Conservation (phyloP, 2,888 invertebrate genomes). For the Labia minor region DNA sequence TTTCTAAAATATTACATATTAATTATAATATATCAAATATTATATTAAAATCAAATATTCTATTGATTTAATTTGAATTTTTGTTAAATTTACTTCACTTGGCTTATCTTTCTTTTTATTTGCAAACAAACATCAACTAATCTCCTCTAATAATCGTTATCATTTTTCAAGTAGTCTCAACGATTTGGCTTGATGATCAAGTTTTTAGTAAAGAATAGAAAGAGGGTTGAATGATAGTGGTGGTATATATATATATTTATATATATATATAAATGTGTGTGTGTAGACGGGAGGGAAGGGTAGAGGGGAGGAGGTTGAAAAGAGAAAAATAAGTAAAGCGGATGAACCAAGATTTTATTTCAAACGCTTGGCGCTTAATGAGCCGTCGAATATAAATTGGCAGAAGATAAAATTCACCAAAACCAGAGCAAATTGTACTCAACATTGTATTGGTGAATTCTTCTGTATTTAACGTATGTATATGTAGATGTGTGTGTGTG, state of each 20-base stretch:
- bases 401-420: neutral
- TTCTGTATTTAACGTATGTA: no score
- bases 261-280: no score
- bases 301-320: no score
- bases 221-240: no score
- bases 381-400: slow-evolving; percentile 7
- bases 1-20: no score
- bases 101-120: neutral
- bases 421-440: neutral
- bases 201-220: neutral
- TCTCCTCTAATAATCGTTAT: slow-evolving; percentile 5
- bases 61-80: no score
- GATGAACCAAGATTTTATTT: slow-evolving; percentile 7
- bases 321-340: neutral
- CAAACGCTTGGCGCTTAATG: slow-evolving; percentile 13
- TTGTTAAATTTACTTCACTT: no score
- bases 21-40: no score
- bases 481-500: no score
- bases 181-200: slow-evolving; percentile 7
- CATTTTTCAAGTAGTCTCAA: slow-evolving; percentile 13
- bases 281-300: no score
- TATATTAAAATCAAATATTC: no score
- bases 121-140: neutral
- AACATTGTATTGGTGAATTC: neutral
- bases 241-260: no score